These are phyloP conservation scores for Cyclina sinensis DNA, from an alignment of 1,140 invertebrate species.

Conservation along the genomic window DNA sequence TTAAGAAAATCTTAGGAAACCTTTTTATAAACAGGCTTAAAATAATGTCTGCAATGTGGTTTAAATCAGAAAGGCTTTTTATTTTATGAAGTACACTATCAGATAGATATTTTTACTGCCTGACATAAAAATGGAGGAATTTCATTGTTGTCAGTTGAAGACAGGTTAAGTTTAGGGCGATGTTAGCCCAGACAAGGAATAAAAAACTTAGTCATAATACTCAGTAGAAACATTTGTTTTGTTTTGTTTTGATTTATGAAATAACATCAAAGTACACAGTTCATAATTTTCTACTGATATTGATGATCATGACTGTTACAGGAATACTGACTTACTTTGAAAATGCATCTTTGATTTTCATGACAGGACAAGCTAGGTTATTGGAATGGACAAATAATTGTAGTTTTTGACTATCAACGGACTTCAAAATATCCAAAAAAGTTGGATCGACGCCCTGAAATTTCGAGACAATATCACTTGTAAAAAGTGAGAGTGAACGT, in stretches of 20 bases:
- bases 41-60: slow-evolving; percentile 41
- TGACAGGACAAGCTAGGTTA: too few species aligned
- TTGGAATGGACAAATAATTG: too few species aligned
- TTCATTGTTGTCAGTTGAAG: slow-evolving; percentile 15
- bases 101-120: slow-evolving; percentile 24
- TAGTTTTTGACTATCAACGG: too few species aligned
- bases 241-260: too few species aligned
- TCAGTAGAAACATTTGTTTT: too few species aligned
- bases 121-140: slow-evolving; percentile 30
- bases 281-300: too few species aligned
- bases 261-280: too few species aligned
- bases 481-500: not conserved
- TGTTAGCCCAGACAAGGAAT: not conserved
- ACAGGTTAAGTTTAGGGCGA: not conserved
- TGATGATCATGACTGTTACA: too few species aligned
- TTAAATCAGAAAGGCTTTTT: slow-evolving; percentile 17
- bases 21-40: not conserved
- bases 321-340: too few species aligned
- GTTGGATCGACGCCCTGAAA: too few species aligned
- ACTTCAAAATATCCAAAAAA: too few species aligned
- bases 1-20: not conserved
- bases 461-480: not conserved
- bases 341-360: too few species aligned
- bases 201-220: not conserved
- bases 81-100: not conserved